Percentiles rank a stretch among this genome's conserved stretches.
Evolutionary conservation across 2,888 invertebrate genomes (phyloP).

Genomic region (Hydraecia micacea): DNA sequence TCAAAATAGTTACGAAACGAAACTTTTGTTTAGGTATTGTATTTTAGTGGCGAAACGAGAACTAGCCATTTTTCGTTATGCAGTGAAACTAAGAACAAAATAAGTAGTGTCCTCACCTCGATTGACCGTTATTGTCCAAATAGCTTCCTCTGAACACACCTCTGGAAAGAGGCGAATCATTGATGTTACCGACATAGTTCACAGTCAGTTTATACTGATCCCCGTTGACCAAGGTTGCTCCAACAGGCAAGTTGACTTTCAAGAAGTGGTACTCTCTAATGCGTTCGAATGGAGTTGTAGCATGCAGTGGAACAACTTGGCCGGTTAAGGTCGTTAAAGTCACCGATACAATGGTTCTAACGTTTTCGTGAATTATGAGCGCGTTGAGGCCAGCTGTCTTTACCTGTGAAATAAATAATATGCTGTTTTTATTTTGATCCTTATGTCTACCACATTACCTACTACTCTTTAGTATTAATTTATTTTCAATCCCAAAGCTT

Average conservation of each 20-base stretch:
- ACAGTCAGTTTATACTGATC: constrained; percentile 75
- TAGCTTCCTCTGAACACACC: constrained; percentile 86
- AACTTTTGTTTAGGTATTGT: not conserved
- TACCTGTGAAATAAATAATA: constrained; percentile 73
- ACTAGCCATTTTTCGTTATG: no score
- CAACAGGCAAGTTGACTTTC: constrained; percentile 78
- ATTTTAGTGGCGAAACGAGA: not conserved
- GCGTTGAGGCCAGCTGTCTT: constrained; percentile 68
- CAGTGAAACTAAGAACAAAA: not conserved
- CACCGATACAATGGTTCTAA: constrained; percentile 74
- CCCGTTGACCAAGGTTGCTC: constrained; percentile 71
- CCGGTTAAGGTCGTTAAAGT: constrained; percentile 68
- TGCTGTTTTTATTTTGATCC: constrained; percentile 1
- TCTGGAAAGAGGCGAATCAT: constrained; percentile 85
- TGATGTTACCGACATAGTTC: constrained; percentile 83
- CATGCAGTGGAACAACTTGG: constrained; percentile 58
- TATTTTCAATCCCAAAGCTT: not conserved
- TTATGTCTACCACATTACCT: not conserved
- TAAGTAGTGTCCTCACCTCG: constrained; percentile 75
- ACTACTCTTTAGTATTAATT: not conserved
- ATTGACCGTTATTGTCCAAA: constrained; percentile 72
- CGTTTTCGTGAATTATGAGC: constrained; percentile 83
- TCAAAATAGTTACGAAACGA: not conserved
- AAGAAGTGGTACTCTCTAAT: constrained; percentile 79
- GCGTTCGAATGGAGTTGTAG: constrained; percentile 72